phyloP scores from a whole-genome alignment of 1,140 invertebrate species.

The Trypoxylus dichotomus region DNA sequence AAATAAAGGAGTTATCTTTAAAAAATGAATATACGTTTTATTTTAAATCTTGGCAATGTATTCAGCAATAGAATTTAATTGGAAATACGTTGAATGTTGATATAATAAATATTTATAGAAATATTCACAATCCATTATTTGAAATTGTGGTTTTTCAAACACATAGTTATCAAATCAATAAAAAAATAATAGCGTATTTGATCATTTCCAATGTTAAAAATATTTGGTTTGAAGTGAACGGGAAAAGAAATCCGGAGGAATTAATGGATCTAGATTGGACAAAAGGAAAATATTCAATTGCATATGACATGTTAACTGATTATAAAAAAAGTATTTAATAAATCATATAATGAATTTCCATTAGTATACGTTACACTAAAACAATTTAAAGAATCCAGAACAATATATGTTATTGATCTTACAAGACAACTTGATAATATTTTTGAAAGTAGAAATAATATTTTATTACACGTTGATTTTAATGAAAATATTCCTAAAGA shows the following conservation, averaged over 20 bases:
- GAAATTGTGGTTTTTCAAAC: conserved; percentile 24
- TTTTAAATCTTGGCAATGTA: conserved; percentile 30
- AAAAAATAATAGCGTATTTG: too few species aligned
- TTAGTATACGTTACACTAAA: neutral
- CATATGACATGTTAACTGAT: neutral
- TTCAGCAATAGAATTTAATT: conserved; percentile 16
- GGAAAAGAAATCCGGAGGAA: conserved; percentile 28
- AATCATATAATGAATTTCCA: neutral
- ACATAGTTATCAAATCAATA: too few species aligned
- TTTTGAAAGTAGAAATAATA: conserved; percentile 12
- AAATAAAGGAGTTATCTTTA: neutral
- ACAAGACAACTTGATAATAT: conserved; percentile 13
- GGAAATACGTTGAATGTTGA: conserved; percentile 25
- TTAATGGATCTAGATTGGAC: conserved; percentile 5
- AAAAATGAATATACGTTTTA: neutral
- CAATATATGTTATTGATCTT: conserved; percentile 27
- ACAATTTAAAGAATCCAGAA: conserved; percentile 3
- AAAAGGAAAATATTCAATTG: conserved; percentile 14
- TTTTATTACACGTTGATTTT: conserved; percentile 28
- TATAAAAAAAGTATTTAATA: conserved; percentile 16
- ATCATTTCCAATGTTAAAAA: conserved; percentile 10
- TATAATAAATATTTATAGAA: conserved; percentile 27
- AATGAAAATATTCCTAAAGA: conserved; percentile 2
- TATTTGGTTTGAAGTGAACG: conserved; percentile 26
- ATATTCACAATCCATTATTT: conserved; percentile 27